Percentiles rank a stretch among this genome's conserved stretches.
Conservation (phyloP, 2,113 vertebrate genomes). For the Girardinichthys multiradiatus region DNA sequence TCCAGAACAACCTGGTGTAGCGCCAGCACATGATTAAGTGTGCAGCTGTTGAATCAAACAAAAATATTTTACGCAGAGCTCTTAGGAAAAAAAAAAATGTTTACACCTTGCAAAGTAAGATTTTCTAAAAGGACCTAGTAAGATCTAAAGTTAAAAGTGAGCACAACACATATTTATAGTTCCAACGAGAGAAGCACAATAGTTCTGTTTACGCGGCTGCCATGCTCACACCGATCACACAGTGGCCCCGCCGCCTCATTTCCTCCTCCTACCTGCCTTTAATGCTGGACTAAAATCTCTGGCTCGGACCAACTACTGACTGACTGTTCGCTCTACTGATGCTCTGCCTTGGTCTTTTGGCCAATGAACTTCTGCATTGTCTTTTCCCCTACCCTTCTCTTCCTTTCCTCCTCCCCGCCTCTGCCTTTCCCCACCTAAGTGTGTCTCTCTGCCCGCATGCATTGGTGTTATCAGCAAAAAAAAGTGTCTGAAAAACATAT, state of each 20-base stretch:
- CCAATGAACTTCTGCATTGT: slow-evolving; percentile 70
- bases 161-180: slow-evolving; percentile 58
- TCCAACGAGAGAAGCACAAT: slow-evolving; percentile 70
- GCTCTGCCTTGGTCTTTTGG: slow-evolving; percentile 73
- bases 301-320: slow-evolving; percentile 68
- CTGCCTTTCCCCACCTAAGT: slow-evolving; percentile 63
- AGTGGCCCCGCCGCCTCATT: slow-evolving; percentile 54
- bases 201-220: slow-evolving; percentile 67
- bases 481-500: slow-evolving; percentile 72
- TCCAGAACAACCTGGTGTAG: slow-evolving; percentile 93
- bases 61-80: slow-evolving; percentile 24
- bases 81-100: slow-evolving; percentile 28
- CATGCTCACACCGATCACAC: slow-evolving; percentile 47
- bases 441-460: slow-evolving; percentile 88
- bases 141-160: slow-evolving; percentile 52
- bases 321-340: slow-evolving; percentile 64
- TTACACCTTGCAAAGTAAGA: slow-evolving; percentile 45
- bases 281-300: slow-evolving; percentile 70
- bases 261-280: slow-evolving; percentile 51
- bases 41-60: slow-evolving; percentile 42
- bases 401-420: slow-evolving; percentile 5
- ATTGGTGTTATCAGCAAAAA: slow-evolving; percentile 88
- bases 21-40: slow-evolving; percentile 13
- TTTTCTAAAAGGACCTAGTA: slow-evolving; percentile 36
- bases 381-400: slow-evolving; percentile 24